A percentile compares a stretch with the other conserved stretches of the same genome.
phyloP scores from a whole-genome alignment of 2,888 invertebrate genomes.

The Hydropsyche betteni region DNA sequence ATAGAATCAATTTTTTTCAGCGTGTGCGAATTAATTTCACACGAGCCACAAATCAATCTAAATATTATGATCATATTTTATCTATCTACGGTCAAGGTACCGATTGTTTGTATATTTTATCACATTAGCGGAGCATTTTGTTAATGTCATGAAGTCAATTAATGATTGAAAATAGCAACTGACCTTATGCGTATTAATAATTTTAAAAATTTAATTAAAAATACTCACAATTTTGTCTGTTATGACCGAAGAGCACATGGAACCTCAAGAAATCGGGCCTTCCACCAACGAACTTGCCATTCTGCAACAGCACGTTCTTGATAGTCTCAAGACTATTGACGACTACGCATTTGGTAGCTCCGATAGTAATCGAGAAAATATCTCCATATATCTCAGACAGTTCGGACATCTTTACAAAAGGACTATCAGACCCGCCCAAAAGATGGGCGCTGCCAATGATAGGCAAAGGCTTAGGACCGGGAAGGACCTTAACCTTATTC shows the following conservation, averaged over 20 bases:
- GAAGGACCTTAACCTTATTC: conserved; percentile 60
- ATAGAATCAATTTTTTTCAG: too few relatives aligned
- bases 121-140: too few relatives aligned
- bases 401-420: conserved; percentile 78
- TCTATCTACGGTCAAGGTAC: too few relatives aligned
- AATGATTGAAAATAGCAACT: too few relatives aligned
- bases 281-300: conserved; percentile 84
- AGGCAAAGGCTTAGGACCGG: conserved; percentile 74
- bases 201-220: neutral
- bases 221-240: conserved; percentile 86
- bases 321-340: conserved; percentile 78
- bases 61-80: neutral
- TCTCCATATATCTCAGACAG: conserved; percentile 76
- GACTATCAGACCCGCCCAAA: conserved; percentile 70
- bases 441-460: conserved; percentile 77
- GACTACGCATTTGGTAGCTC: conserved; percentile 74
- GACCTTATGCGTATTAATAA: neutral
- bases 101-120: too few relatives aligned
- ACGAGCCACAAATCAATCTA: neutral
- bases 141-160: too few relatives aligned
- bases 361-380: conserved; percentile 75
- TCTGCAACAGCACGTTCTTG: conserved; percentile 79
- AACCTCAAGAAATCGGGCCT: conserved; percentile 84
- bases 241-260: conserved; percentile 83
- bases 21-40: too few relatives aligned